These are phyloP conservation scores for Glyptemys insculpta DNA, from an alignment of 2,797 vertebrate species.

Conservation along the genomic window DNA sequence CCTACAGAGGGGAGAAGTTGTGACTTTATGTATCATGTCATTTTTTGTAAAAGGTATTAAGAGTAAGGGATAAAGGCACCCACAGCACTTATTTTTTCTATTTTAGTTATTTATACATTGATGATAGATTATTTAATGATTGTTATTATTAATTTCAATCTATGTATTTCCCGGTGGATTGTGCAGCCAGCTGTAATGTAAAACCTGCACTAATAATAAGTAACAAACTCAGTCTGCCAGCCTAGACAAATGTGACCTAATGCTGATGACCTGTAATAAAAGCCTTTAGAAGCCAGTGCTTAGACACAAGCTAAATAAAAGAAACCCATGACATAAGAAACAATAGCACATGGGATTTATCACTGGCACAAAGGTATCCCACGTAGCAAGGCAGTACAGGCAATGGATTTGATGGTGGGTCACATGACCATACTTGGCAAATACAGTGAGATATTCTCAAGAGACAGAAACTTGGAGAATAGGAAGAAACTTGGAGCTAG, in stretches of 20 bases:
- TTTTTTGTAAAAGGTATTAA: neutral
- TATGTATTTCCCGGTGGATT: neutral
- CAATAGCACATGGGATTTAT: neutral
- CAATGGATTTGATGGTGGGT: neutral
- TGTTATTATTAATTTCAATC: no score
- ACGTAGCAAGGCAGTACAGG: neutral
- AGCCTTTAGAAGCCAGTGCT: neutral
- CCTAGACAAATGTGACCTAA: neutral
- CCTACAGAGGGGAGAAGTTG: neutral
- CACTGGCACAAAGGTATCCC: neutral
- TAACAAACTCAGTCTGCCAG: neutral
- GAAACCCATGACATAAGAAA: neutral
- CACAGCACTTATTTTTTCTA: fast-evolving
- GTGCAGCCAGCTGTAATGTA: neutral
- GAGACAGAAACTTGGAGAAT: neutral
- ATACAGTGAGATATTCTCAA: neutral
- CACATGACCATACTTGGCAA: neutral
- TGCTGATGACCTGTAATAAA: neutral
- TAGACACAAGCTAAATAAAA: neutral
- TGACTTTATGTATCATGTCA: neutral
- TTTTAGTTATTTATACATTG: neutral
- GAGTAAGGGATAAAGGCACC: neutral
- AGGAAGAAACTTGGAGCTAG: neutral
- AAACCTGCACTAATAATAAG: neutral
- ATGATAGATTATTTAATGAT: no score